phyloP scores from a whole-genome alignment of 2,888 invertebrate species.

The Eugnorisma glareosa region DNA sequence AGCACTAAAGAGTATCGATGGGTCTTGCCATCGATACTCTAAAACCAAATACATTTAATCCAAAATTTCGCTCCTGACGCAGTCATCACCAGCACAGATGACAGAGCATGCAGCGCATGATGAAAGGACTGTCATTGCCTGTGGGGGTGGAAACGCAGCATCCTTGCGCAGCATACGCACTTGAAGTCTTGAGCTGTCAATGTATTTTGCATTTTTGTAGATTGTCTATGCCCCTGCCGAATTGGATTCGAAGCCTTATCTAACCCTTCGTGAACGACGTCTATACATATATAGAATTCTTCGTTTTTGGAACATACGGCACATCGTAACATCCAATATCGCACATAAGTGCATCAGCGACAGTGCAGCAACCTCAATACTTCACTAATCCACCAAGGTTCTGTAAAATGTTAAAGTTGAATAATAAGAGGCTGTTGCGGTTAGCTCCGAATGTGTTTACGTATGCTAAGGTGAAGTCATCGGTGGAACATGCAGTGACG shows the following conservation, averaged over 20 bases:
- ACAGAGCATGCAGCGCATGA: background rate
- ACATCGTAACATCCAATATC: slow-evolving; percentile 12
- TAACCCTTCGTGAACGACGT: background rate
- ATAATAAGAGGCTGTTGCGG: slow-evolving; percentile 47
- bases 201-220: background rate
- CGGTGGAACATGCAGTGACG: slow-evolving; percentile 62
- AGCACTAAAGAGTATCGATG: background rate
- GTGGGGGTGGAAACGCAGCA: background rate
- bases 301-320: background rate
- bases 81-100: too few species aligned
- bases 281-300: background rate
- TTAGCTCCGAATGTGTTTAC: slow-evolving; percentile 58
- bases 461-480: slow-evolving; percentile 77
- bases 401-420: slow-evolving; percentile 76
- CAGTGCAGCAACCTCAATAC: slow-evolving; percentile 66
- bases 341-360: slow-evolving; percentile 25
- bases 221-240: background rate
- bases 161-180: background rate
- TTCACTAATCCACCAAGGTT: slow-evolving; percentile 72
- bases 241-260: background rate
- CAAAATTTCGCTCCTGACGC: background rate
- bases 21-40: too few species aligned
- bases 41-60: background rate
- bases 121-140: background rate
- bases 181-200: background rate